These are phyloP conservation scores for Phataginus tetradactyla DNA, from an alignment of 2,797 vertebrate species.

Conservation along the genomic window DNA sequence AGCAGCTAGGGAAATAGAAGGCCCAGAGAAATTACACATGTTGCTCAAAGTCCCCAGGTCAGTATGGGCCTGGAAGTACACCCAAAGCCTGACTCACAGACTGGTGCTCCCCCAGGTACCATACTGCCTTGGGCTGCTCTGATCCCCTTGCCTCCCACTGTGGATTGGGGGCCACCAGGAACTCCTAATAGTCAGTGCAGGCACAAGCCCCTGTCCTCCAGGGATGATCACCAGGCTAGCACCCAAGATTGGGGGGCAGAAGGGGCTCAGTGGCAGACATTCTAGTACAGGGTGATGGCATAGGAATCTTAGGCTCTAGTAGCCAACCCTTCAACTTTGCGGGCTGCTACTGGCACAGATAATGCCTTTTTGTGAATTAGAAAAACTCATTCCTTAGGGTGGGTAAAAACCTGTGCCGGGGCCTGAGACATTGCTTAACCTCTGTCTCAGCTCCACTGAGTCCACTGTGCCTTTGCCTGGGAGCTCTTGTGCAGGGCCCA, in stretches of 20 bases:
- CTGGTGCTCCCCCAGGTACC: rapidly evolving
- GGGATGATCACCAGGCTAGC: neutral
- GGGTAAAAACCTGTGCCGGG: neutral
- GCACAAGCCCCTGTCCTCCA: rapidly evolving
- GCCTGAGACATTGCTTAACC: rapidly evolving
- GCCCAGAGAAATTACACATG: neutral
- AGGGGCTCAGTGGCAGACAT: neutral
- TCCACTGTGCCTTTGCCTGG: neutral
- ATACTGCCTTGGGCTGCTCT: rapidly evolving
- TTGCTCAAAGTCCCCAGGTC: neutral
- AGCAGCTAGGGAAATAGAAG: neutral
- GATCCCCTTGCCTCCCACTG: rapidly evolving
- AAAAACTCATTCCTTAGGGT: neutral
- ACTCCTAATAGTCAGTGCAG: neutral
- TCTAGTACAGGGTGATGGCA: neutral
- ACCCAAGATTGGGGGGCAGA: no score
- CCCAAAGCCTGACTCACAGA: neutral
- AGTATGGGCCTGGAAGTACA: rapidly evolving
- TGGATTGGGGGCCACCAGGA: no score
- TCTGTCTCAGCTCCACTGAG: neutral
- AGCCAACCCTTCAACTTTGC: neutral
- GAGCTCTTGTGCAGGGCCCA: neutral
- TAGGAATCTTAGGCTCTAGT: neutral
- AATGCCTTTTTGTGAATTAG: neutral
- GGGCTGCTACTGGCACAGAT: neutral